Evolutionary conservation across 2,797 vertebrate genomes (phyloP).

Genomic region (Neomorphus geoffroyi): DNA sequence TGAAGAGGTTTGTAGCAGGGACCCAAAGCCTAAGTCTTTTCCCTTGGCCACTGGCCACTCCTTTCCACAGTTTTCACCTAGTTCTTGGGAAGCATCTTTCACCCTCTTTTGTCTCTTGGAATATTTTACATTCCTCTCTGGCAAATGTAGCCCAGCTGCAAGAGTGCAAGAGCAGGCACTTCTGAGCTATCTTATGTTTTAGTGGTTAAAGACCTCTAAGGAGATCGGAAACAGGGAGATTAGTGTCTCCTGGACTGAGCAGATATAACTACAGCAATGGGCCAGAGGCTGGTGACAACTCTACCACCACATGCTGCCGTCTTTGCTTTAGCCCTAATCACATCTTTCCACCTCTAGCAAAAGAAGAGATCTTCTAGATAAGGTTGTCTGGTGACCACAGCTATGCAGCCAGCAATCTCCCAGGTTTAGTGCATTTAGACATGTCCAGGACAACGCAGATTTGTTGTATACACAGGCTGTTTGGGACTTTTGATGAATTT

Average conservation of each 20-base stretch:
- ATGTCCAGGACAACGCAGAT: neutral
- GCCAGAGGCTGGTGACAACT: neutral
- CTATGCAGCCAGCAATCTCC: neutral
- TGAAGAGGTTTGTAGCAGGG: neutral
- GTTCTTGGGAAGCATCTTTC: neutral
- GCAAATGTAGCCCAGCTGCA: neutral
- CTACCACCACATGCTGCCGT: accelerated
- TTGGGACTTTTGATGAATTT: neutral
- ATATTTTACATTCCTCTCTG: neutral
- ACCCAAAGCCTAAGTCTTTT: neutral
- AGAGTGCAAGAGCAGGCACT: neutral
- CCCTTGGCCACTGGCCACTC: neutral
- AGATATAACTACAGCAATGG: neutral
- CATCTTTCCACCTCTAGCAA: neutral
- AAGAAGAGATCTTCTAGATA: neutral
- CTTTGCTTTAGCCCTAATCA: neutral
- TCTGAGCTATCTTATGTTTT: neutral
- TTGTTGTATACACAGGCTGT: neutral
- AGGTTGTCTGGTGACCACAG: neutral
- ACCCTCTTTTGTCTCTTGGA: neutral
- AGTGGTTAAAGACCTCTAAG: neutral
- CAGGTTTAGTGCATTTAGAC: neutral
- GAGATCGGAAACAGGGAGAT: neutral
- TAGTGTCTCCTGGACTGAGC: neutral
- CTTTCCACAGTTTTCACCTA: neutral